phyloP scores from a whole-genome alignment of 2,888 invertebrate species.

The Orthosia incerta region DNA sequence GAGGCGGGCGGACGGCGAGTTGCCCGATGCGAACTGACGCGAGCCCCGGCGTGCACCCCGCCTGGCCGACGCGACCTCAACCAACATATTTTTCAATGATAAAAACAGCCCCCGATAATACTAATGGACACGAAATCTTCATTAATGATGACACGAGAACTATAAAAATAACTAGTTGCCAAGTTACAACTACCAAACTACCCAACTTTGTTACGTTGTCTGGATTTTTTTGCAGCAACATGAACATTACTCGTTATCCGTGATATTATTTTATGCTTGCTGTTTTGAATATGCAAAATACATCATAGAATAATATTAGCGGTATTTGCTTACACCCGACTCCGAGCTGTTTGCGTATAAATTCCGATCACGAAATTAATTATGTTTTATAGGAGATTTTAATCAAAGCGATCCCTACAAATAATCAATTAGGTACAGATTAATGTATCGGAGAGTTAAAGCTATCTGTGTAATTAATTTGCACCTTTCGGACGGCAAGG shows the following conservation, averaged over 20 bases:
- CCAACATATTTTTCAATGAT: constrained; percentile 78
- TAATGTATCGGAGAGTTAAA: constrained; percentile 79
- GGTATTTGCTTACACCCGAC: constrained; percentile 46
- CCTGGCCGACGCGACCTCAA: constrained; percentile 79
- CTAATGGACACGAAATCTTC: constrained; percentile 58
- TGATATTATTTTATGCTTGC: constrained; percentile 36
- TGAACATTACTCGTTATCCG: constrained; percentile 23
- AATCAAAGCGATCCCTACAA: constrained; percentile 73
- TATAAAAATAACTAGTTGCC: constrained; percentile 56
- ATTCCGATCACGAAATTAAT: constrained; percentile 67
- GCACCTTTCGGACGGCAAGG: constrained; percentile 79
- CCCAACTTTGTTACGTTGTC: constrained; percentile 19
- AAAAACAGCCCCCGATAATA: constrained; percentile 71
- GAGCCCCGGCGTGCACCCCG: constrained; percentile 81
- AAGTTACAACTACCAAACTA: constrained; percentile 32
- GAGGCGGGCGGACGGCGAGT: constrained; percentile 81
- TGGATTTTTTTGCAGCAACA: constrained; percentile 29
- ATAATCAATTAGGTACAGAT: constrained; percentile 80
- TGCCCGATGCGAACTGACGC: constrained; percentile 87
- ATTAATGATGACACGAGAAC: constrained; percentile 55
- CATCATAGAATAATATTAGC: constrained; percentile 45
- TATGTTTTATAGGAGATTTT: constrained; percentile 69
- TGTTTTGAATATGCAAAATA: constrained; percentile 56
- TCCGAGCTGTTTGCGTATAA: constrained; percentile 44
- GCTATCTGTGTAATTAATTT: constrained; percentile 85